Evolutionary conservation across 1,140 invertebrate species (phyloP).

Genomic region (Hormaphis cornu): DNA sequence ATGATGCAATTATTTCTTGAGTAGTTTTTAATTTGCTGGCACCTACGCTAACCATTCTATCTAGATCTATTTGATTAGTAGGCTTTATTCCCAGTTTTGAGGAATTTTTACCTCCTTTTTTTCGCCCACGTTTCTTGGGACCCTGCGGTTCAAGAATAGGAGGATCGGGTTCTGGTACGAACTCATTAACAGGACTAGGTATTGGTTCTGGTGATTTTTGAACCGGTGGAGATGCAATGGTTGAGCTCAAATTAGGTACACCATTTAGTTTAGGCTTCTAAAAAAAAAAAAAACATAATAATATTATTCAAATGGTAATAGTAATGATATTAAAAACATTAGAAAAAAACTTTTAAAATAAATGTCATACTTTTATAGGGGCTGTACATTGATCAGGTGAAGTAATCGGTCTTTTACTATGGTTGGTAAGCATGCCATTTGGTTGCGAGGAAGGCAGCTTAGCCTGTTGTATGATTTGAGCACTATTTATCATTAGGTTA

Average conservation of each 20-base stretch:
- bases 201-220: constrained; percentile 32
- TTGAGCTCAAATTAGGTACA: constrained; percentile 32
- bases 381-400: constrained; percentile 24
- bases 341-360: not conserved
- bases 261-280: constrained; percentile 31
- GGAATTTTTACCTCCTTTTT: constrained; percentile 56
- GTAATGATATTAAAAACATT: not conserved
- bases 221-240: constrained; percentile 14
- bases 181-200: constrained; percentile 33
- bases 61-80: constrained; percentile 42
- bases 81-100: constrained; percentile 33
- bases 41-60: constrained; percentile 54
- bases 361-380: not conserved
- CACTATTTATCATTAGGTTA: constrained; percentile 53
- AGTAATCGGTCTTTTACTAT: constrained; percentile 24
- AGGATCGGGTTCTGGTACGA: constrained; percentile 37
- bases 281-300: not conserved
- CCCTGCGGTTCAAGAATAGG: constrained; percentile 37
- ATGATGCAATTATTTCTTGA: constrained; percentile 66
- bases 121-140: constrained; percentile 56
- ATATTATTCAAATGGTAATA: not conserved
- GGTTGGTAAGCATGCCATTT: constrained; percentile 33
- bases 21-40: constrained; percentile 73
- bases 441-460: constrained; percentile 27
- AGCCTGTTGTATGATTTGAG: constrained; percentile 15